A percentile compares a stretch with the other conserved stretches of the same genome.
These are phyloP conservation scores for Marmota monax DNA, from an alignment of 2,113 vertebrate genomes.

Conservation along the genomic window DNA sequence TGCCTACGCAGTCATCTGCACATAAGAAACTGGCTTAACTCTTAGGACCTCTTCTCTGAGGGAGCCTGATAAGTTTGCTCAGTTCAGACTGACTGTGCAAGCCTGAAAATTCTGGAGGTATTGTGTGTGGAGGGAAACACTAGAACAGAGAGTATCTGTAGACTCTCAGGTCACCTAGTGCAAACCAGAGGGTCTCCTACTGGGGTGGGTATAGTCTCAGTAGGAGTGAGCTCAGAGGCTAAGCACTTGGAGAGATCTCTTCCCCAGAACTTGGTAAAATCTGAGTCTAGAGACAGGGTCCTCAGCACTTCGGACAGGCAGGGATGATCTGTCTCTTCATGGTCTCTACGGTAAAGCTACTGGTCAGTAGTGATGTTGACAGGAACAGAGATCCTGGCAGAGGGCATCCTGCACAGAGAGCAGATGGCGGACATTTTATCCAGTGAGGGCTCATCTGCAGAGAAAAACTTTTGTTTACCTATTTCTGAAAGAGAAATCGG, in stretches of 20 bases:
- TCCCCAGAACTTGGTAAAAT: not conserved
- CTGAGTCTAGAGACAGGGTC: not conserved
- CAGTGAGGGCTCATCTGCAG: not conserved
- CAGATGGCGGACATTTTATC: not conserved
- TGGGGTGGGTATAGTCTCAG: not conserved
- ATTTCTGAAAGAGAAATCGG: constrained; percentile 10
- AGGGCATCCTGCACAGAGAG: not conserved
- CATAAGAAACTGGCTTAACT: not conserved
- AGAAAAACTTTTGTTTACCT: constrained; percentile 40
- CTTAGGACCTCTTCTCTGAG: not conserved
- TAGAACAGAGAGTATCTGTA: not conserved
- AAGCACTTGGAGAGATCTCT: not conserved
- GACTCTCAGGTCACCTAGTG: not conserved
- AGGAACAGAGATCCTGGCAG: not conserved
- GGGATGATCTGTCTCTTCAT: not conserved
- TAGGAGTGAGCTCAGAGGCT: not conserved
- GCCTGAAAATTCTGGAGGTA: not conserved
- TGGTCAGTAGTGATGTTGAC: not conserved
- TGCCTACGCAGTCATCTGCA: not conserved
- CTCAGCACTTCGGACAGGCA: not conserved
- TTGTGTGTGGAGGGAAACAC: not conserved
- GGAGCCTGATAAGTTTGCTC: not conserved
- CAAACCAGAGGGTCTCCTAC: not conserved
- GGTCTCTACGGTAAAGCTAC: not conserved
- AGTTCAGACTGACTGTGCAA: not conserved